These are phyloP conservation scores for Trichoplusia ni DNA, from an alignment of 1,140 invertebrate species.

Conservation along the genomic window DNA sequence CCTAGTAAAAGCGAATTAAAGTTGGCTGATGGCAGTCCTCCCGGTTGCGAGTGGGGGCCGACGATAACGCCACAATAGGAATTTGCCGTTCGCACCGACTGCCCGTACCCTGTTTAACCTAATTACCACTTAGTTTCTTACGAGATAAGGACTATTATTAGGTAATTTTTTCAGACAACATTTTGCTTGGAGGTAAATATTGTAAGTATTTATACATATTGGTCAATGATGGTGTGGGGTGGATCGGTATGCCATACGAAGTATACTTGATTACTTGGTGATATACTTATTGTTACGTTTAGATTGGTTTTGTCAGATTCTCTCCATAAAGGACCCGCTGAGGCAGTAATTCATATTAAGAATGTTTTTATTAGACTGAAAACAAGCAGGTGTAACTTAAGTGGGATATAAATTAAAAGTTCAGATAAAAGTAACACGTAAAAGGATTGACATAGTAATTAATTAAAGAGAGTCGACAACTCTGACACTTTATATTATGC, in stretches of 20 bases:
- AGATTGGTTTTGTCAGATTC: too few relatives aligned
- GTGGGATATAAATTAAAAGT: too few relatives aligned
- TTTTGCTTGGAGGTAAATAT: conserved; percentile 15
- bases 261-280: neutral
- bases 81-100: conserved; percentile 63
- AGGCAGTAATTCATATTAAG: too few relatives aligned
- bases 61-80: conserved; percentile 73
- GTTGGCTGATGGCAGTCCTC: conserved; percentile 53
- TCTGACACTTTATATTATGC: too few relatives aligned
- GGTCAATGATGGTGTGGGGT: conserved; percentile 1
- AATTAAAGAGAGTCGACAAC: too few relatives aligned
- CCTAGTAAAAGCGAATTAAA: conserved; percentile 69
- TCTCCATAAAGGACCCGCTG: too few relatives aligned
- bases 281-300: too few relatives aligned
- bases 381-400: too few relatives aligned
- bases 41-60: conserved; percentile 50
- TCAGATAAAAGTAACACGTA: too few relatives aligned
- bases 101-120: conserved; percentile 59
- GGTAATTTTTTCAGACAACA: conserved; percentile 23
- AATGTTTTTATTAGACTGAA: too few relatives aligned
- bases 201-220: conserved; percentile 7
- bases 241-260: too few relatives aligned
- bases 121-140: conserved; percentile 57
- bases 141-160: conserved; percentile 40
- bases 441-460: too few relatives aligned